Evolutionary conservation across 1,140 invertebrate species (phyloP).

Genomic region (Tetramorium alpestre): DNA sequence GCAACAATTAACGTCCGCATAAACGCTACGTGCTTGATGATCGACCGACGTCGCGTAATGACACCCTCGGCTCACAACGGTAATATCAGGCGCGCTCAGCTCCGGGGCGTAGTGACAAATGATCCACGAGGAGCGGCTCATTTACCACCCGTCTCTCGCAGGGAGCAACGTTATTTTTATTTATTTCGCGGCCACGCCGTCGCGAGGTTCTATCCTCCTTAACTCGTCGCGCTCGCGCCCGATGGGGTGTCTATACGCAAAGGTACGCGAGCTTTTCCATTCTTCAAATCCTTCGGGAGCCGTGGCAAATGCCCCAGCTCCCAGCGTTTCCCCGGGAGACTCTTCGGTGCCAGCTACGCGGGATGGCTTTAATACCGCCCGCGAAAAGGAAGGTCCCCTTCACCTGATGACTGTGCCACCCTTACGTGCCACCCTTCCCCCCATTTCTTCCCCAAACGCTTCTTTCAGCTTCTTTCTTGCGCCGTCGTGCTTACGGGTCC

Average conservation of each 20-base stretch:
- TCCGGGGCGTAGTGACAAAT: slow-evolving; percentile 46
- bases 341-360: slow-evolving; percentile 56
- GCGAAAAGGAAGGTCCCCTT: slow-evolving; percentile 48
- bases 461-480: slow-evolving; percentile 46
- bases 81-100: slow-evolving; percentile 39
- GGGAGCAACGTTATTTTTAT: slow-evolving; percentile 58
- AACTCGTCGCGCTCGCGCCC: not conserved
- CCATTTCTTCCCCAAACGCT: not conserved
- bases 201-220: slow-evolving; percentile 24
- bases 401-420: not conserved
- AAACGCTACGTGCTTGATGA: slow-evolving; percentile 45
- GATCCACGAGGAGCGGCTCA: slow-evolving; percentile 43
- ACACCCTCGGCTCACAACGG: slow-evolving; percentile 52
- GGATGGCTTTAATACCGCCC: slow-evolving; percentile 57
- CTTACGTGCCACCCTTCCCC: not conserved
- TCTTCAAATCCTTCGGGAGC: slow-evolving; percentile 49
- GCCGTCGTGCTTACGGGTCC: slow-evolving; percentile 28
- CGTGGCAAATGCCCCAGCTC: slow-evolving; percentile 47
- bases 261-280: slow-evolving; percentile 42
- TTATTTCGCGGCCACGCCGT: slow-evolving; percentile 29
- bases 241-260: not conserved
- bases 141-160: slow-evolving; percentile 44
- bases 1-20: slow-evolving; percentile 53
- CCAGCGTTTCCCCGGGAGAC: slow-evolving; percentile 40
- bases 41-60: slow-evolving; percentile 53